Evolutionary conservation across 2,797 vertebrate genomes (phyloP).

Genomic region (Sparidentex hasta): DNA sequence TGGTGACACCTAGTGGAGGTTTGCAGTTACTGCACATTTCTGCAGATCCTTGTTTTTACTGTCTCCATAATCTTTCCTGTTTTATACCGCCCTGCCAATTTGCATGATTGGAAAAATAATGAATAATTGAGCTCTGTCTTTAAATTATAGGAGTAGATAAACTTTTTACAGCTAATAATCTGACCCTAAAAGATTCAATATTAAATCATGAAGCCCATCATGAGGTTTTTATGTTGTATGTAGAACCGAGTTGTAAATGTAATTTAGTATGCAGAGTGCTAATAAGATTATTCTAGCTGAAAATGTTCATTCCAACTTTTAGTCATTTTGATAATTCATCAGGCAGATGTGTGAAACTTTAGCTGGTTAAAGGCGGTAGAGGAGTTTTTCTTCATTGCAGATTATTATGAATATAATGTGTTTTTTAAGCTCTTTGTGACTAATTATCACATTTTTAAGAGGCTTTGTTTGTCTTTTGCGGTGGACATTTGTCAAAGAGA

Average conservation of each 20-base stretch:
- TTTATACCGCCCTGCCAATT: neutral
- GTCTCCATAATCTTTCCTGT: neutral
- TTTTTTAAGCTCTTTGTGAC: neutral
- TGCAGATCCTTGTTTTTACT: neutral
- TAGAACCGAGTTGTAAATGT: neutral
- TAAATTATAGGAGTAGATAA: neutral
- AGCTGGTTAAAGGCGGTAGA: neutral
- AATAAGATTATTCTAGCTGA: neutral
- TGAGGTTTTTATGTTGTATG: neutral
- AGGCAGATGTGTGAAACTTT: neutral
- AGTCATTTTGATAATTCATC: neutral
- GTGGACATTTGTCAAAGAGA: neutral
- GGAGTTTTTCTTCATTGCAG: neutral
- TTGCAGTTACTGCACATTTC: slow-evolving; percentile 24
- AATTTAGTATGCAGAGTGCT: neutral
- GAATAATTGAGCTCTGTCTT: neutral
- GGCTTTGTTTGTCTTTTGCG: neutral
- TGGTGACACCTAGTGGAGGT: slow-evolving; percentile 80
- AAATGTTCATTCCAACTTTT: neutral
- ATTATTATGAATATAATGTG: neutral
- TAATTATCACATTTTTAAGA: neutral
- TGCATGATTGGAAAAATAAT: neutral
- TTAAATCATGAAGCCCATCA: neutral
- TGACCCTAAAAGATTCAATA: neutral
- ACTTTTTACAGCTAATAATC: neutral